Percentiles rank a stretch among this genome's conserved stretches.
phyloP scores from a whole-genome alignment of 1,140 invertebrate species.

The Anthonomus grandis region DNA sequence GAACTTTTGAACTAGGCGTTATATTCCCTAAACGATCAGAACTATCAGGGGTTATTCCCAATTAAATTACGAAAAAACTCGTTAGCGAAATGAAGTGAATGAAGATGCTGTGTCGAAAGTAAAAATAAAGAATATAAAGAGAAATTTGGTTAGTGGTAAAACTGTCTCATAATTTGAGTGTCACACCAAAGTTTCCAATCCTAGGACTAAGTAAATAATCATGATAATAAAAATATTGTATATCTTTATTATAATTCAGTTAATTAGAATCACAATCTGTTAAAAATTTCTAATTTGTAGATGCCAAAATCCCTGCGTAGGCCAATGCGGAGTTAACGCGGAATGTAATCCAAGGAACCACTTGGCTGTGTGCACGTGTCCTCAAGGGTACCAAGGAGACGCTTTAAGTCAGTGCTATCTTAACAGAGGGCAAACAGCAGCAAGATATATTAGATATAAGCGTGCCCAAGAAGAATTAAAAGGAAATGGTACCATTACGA shows the following conservation, averaged over 20 bases:
- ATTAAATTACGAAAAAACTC: too few species aligned
- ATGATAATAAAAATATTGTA: not conserved
- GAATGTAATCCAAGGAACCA: slow-evolving; percentile 73
- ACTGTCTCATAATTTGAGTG: too few species aligned
- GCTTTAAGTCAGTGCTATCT: slow-evolving; percentile 59
- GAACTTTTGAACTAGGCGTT: too few species aligned
- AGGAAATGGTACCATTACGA: slow-evolving; percentile 2
- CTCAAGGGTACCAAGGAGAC: slow-evolving; percentile 77
- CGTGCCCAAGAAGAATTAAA: slow-evolving; percentile 12
- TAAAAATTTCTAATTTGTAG: not conserved
- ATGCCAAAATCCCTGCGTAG: slow-evolving; percentile 67
- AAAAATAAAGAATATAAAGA: too few species aligned
- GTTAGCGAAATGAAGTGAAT: too few species aligned
- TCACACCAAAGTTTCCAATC: too few species aligned
- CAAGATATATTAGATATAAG: slow-evolving; percentile 26
- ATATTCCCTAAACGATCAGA: too few species aligned
- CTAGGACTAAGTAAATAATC: not conserved
- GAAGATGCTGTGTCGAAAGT: too few species aligned
- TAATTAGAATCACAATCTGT: not conserved
- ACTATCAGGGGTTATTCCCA: too few species aligned
- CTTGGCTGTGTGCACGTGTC: slow-evolving; percentile 81
- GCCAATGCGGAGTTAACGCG: slow-evolving; percentile 71
- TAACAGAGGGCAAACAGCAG: slow-evolving; percentile 22
- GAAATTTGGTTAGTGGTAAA: too few species aligned
- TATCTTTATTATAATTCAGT: not conserved